Percentiles rank a stretch among this genome's conserved stretches.
Evolutionary conservation across 2,888 invertebrate genomes (phyloP).

Genomic region (Seira sanloemensis): DNA sequence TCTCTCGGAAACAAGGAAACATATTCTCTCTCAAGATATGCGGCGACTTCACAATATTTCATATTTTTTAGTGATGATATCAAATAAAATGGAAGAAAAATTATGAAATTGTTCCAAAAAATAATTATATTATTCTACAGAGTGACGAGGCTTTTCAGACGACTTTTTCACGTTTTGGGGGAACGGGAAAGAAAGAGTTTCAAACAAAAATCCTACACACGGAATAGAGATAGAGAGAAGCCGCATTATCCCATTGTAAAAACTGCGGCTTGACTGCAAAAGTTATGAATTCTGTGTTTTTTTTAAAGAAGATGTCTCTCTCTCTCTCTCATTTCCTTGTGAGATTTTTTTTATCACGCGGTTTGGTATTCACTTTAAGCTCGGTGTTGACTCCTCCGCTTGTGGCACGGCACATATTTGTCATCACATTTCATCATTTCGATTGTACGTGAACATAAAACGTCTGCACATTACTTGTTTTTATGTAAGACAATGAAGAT

Average conservation of each 20-base stretch:
- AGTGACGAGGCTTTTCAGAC: background rate
- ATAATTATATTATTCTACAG: background rate
- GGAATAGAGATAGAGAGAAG: no score
- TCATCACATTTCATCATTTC: conserved; percentile 25
- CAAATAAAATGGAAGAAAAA: conserved; percentile 12
- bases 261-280: no score
- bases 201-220: no score
- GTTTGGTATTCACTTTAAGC: background rate
- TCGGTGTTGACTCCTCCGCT: background rate
- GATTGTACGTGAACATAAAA: conserved; percentile 28
- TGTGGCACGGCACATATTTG: conserved; percentile 50
- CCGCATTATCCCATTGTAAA: no score
- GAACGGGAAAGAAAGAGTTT: background rate
- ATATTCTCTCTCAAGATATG: background rate
- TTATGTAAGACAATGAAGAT: no score
- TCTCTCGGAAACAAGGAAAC: conserved; percentile 7
- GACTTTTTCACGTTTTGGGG: background rate
- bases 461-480: no score
- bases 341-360: background rate
- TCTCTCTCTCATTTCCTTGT: no score
- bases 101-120: conserved; percentile 20
- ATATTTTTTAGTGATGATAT: background rate
- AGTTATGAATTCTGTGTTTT: no score
- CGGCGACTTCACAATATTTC: background rate
- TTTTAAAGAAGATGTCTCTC: background rate